Evolutionary conservation across 1,140 invertebrate genomes (phyloP).

Genomic region (Pararge aegeria): DNA sequence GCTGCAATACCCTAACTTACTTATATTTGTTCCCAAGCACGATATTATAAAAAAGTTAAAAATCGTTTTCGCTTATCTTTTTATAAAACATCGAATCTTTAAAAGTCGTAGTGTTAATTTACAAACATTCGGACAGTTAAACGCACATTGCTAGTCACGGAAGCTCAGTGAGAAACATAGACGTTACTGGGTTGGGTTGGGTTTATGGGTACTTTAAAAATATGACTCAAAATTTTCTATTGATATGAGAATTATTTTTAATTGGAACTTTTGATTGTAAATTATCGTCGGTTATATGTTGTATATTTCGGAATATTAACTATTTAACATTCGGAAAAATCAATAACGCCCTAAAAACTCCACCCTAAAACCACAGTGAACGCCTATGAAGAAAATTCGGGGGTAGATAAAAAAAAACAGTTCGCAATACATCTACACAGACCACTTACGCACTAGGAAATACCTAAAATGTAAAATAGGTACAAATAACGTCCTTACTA

Average conservation of each 20-base stretch:
- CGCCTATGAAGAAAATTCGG: constrained; percentile 10
- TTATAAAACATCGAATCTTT: constrained; percentile 25
- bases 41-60: constrained; percentile 61
- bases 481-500: constrained; percentile 76
- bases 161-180: constrained; percentile 38
- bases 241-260: too few species aligned
- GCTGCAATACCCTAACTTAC: constrained; percentile 54
- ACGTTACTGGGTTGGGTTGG: not conserved
- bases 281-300: too few species aligned
- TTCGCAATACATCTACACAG: constrained; percentile 59
- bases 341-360: not conserved
- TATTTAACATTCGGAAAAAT: too few species aligned
- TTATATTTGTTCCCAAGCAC: constrained; percentile 74
- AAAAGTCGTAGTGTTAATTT: constrained; percentile 3
- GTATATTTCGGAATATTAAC: not conserved
- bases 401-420: constrained; percentile 31
- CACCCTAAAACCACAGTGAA: not conserved
- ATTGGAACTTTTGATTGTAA: too few species aligned
- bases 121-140: not conserved
- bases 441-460: constrained; percentile 74
- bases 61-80: constrained; percentile 22
- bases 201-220: not conserved
- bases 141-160: constrained; percentile 15
- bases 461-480: constrained; percentile 77
- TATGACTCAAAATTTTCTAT: too few species aligned